These are phyloP conservation scores for Pseudonaja textilis DNA, from an alignment of 2,113 vertebrate genomes.

Conservation along the genomic window DNA sequence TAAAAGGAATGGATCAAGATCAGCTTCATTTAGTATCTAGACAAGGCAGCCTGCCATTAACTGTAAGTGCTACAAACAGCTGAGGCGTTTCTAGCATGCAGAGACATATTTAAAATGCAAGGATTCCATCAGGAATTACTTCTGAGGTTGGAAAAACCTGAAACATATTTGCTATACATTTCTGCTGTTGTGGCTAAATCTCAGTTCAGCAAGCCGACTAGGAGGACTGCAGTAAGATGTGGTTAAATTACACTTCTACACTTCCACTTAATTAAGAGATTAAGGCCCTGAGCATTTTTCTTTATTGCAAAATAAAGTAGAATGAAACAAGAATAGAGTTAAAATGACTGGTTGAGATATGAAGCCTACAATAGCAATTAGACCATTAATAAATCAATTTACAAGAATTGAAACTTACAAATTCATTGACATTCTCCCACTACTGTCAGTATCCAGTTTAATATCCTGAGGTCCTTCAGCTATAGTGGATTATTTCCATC, in stretches of 20 bases:
- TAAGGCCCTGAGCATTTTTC: neutral
- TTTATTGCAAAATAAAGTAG: neutral
- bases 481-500: neutral
- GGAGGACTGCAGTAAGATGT: neutral
- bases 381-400: neutral
- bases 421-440: neutral
- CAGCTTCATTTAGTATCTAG: conserved; percentile 1
- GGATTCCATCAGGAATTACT: conserved; percentile 24
- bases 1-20: neutral
- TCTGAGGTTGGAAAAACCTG: conserved; percentile 29
- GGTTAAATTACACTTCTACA: neutral
- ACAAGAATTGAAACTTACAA: neutral
- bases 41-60: neutral
- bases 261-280: neutral
- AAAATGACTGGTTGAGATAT: neutral
- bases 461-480: neutral
- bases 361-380: neutral
- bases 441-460: neutral
- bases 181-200: conserved; percentile 5
- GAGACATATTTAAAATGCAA: conserved; percentile 8
- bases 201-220: neutral
- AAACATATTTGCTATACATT: neutral
- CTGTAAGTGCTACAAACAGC: neutral
- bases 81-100: neutral
- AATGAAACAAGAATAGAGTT: neutral